Evolutionary conservation across 92 coral and sea anemone species (phyloP).

Genomic region (Muricea muricata): DNA sequence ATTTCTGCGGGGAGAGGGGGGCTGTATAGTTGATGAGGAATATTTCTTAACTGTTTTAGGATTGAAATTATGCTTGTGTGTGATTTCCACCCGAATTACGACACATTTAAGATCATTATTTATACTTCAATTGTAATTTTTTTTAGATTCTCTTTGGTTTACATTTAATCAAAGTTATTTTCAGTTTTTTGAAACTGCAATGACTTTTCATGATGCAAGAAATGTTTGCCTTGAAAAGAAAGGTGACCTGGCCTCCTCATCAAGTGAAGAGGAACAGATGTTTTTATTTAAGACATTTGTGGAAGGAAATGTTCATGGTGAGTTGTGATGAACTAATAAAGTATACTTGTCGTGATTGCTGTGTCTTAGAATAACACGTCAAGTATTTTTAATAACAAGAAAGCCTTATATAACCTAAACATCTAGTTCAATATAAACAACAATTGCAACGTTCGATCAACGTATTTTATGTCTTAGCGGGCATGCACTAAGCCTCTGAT

Average conservation of each 20-base stretch:
- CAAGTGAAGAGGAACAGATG: not conserved
- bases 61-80: too few relatives aligned
- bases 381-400: too few relatives aligned
- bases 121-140: too few relatives aligned
- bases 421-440: too few relatives aligned
- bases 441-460: too few relatives aligned
- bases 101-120: too few relatives aligned
- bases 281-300: not conserved
- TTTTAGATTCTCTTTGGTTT: not conserved
- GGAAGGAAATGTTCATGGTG: not conserved
- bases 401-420: too few relatives aligned
- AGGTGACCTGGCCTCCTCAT: not conserved
- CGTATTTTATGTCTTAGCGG: too few relatives aligned
- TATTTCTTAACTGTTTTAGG: too few relatives aligned
- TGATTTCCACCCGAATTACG: too few relatives aligned
- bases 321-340: not conserved
- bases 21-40: too few relatives aligned
- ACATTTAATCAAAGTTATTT: not conserved
- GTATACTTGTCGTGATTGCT: not conserved
- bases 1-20: too few relatives aligned
- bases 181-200: not conserved
- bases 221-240: not conserved
- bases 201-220: not conserved
- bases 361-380: not conserved
- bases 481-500: not conserved